These are phyloP conservation scores for Orycteropus afer DNA, from an alignment of 2,113 vertebrate genomes.

Conservation along the genomic window DNA sequence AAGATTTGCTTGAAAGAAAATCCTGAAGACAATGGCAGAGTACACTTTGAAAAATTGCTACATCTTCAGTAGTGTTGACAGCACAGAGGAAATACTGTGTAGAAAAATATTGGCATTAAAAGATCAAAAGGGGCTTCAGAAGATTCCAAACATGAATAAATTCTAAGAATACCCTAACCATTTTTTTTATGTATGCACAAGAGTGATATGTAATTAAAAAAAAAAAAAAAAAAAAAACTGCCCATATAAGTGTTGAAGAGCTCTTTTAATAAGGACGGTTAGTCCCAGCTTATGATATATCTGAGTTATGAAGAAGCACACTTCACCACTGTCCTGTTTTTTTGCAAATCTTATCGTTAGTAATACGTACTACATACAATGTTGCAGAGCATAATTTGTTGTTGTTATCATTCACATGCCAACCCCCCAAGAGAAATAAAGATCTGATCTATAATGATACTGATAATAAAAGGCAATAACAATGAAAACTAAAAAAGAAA, in stretches of 20 bases:
- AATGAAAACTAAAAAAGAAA: neutral
- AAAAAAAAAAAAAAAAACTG: too few relatives aligned
- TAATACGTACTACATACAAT: too few relatives aligned
- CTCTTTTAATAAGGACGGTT: neutral
- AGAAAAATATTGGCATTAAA: neutral
- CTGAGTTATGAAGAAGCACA: too few relatives aligned
- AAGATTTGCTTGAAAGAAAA: constrained; percentile 13
- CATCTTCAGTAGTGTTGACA: neutral
- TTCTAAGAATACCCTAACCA: neutral
- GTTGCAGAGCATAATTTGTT: too few relatives aligned
- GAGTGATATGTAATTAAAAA: too few relatives aligned
- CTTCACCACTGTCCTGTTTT: too few relatives aligned
- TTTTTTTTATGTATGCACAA: neutral
- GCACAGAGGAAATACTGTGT: neutral
- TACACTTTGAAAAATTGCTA: neutral
- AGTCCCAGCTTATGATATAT: too few relatives aligned
- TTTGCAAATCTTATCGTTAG: too few relatives aligned
- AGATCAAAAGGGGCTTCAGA: neutral
- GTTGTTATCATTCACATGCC: neutral
- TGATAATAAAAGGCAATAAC: neutral
- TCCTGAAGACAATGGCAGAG: neutral
- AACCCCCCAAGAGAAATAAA: neutral
- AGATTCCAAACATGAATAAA: neutral
- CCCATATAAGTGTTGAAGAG: neutral
- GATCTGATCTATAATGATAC: neutral